Base-by-base conservation (phyloP, 2,888 invertebrate genomes). In the Tribolium freemani region DNA sequence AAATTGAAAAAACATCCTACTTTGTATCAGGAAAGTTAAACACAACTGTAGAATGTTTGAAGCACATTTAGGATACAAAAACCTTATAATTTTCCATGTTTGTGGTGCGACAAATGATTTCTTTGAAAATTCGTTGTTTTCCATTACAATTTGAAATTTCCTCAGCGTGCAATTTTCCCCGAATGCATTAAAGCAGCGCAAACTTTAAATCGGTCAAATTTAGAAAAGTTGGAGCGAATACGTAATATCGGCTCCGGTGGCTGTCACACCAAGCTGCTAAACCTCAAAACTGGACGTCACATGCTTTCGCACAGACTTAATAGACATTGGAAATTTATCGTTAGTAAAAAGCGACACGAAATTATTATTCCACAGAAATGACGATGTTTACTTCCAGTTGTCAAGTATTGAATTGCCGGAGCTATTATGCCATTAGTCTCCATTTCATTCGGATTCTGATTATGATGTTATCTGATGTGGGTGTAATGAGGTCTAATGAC, bases 371-470 rank as follows among this genome's bases (percentile, higher is more conserved):
- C 71, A 48, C 58, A n/a, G 50, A 54, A 69, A 61, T 60, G 61
- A 13, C 58, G 66, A 60, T 67, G 67, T 67, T 71, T 67, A 71
- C 71, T 71, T 67, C 67, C 71, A 60, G 71, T 67, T 67, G 67
- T 61, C 20, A 30, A 20, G 21, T 60, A 54, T 67, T 67, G 60
- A 57, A 71, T 67, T 71, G 60, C 67, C 20, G 51, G 57, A 21
- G 38, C 51, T 67, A 60, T 71, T 71, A 46, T 60, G 21, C 64
- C 56, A 72, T 72, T 64, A 69, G 57, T 56, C 64, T 72, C 72
- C 10, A 58, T 72, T 72, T 56, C 63, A 72, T 71, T 72, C 53
- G 51, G 66, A 67, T 67, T 71, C 21, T 16, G 63, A 70, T 70
- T 63, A 56, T 48, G 63, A 63, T 48, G 69, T 63, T 54, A 60